Conservation (phyloP, 1,140 invertebrate genomes). For the Gryllus bimaculatus region DNA sequence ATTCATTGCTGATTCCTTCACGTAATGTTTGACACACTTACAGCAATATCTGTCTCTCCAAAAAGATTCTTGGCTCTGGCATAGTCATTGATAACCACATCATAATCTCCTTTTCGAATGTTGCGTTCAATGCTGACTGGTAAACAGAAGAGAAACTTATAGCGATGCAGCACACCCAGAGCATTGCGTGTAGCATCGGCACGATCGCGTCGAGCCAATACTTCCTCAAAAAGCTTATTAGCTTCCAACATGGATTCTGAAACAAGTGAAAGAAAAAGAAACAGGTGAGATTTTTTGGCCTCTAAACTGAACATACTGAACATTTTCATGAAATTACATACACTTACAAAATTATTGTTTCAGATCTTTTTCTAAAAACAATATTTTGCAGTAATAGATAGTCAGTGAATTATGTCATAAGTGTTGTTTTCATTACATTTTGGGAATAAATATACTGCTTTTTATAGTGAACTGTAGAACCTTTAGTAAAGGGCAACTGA, state of each 20-base stretch:
- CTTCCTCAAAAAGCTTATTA: constrained; percentile 88
- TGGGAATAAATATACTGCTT: too few species aligned
- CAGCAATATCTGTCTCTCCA: constrained; percentile 83
- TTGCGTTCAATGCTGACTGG: constrained; percentile 90
- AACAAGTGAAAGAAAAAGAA: constrained; percentile 27
- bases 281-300: neutral
- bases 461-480: too few species aligned
- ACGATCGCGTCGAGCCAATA: constrained; percentile 83
- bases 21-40: constrained; percentile 36
- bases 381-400: too few species aligned
- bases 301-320: too few species aligned
- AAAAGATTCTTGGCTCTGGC: constrained; percentile 92
- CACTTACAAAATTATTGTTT: too few species aligned
- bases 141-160: constrained; percentile 88
- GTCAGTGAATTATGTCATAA: too few species aligned
- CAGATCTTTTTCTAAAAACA: too few species aligned
- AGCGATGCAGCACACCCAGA: constrained; percentile 80
- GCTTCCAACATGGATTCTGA: constrained; percentile 82
- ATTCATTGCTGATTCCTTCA: too few species aligned
- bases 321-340: too few species aligned
- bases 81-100: constrained; percentile 96
- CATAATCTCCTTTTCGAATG: constrained; percentile 89
- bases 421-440: too few species aligned
- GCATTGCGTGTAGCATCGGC: constrained; percentile 94
- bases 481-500: too few species aligned